Evolutionary conservation across 2,797 vertebrate species (phyloP), one percentile per base, ranked within the genome.

Genomic region (Sebastes reedi): DNA sequence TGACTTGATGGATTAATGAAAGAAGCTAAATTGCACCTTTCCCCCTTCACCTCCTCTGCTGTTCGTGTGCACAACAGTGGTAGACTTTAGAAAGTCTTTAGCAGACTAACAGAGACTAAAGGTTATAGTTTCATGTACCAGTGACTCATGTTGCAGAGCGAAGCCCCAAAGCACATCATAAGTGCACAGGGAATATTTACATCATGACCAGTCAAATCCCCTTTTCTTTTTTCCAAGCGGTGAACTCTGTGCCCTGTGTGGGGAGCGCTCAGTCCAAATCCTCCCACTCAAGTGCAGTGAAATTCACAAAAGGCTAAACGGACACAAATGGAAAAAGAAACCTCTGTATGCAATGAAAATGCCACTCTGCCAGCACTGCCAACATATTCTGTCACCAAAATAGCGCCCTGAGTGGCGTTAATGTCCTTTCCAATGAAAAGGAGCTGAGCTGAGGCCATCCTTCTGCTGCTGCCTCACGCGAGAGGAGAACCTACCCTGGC

Each of bases 401-500:
- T 22, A 52, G 46, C 2, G 1, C 22, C 55, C 16, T 56, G 4
- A 55, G 55, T 65, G 50, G 25, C 39, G 8, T 11, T 56, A 4
- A 34, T 79, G 75, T 67, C 34, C 34, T 60, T n/a, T 68, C 62
- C 16, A 46, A 55, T 58, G 52, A n/a, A 71, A 67, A 20, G 27
- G 36, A 55, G 6, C 30, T 39, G 34, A 62, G 8, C 36, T 56
- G 68, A 42, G 24, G 16, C 46, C 20, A 3, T 27, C 25, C 5
- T 22, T 50, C 36, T 54, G 50, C 55, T 61, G 25, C 27, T 36
- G 9, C 32, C 5, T 60, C 27, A 46, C 3, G 5, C 39, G 16
- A 50, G 50, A 79, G 24, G 55, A 36, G n/a, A 59, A 95, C 96
- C 83, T 84, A 99, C 98, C 96, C 98, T 95, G 89, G 97, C 97